These are phyloP conservation scores for Ptychodera flava DNA, from an alignment of 35 echinoderm and acorn worm species.

Conservation along the genomic window DNA sequence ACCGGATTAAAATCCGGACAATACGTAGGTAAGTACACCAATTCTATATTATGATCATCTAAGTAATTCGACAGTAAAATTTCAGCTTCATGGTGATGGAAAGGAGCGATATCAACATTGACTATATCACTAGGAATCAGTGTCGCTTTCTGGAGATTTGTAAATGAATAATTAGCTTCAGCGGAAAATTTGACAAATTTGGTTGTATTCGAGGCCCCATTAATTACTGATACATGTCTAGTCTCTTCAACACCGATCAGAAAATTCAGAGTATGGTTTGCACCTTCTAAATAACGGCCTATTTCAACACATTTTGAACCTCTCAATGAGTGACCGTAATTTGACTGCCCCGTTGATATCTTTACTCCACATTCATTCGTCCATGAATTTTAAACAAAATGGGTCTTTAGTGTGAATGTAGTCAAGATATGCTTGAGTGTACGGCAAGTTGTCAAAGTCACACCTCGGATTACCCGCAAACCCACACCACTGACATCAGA, in stretches of 20 bases:
- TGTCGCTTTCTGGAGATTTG: neutral
- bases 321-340: neutral
- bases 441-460: too few species aligned
- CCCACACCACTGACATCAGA: too few species aligned
- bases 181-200: neutral
- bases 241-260: neutral
- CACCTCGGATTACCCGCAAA: too few species aligned
- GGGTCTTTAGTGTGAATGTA: neutral
- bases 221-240: neutral
- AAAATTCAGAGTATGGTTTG: neutral
- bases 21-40: neutral
- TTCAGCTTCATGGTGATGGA: neutral
- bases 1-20: neutral
- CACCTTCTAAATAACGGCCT: neutral
- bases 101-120: neutral
- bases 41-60: neutral
- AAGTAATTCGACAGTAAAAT: neutral
- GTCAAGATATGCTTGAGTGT: neutral
- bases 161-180: neutral
- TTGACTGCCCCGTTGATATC: neutral
- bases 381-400: neutral
- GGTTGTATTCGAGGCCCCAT: neutral
- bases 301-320: neutral
- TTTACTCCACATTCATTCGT: neutral
- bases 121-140: neutral